Conservation (phyloP, 1,140 invertebrate genomes). For the Cydia pomonella region DNA sequence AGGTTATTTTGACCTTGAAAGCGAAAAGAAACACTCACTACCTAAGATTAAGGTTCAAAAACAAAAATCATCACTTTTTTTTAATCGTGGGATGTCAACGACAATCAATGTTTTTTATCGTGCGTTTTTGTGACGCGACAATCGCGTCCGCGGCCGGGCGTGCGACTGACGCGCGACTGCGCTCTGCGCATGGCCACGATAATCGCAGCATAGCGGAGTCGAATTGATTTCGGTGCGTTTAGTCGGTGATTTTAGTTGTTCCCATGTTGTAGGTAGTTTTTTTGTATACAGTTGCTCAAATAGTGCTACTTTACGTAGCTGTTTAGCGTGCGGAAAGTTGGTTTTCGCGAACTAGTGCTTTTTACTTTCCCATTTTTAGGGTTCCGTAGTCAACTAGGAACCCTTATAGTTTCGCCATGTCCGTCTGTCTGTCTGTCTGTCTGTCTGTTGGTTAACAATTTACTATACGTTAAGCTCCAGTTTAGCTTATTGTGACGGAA, state of each 20-base stretch:
- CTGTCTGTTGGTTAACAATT: no score
- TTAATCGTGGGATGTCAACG: not conserved
- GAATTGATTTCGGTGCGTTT: slow-evolving; percentile 7
- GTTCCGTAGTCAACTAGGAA: no score
- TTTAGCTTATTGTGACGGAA: no score
- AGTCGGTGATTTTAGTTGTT: not conserved
- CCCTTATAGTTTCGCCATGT: no score
- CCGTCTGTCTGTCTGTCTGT: no score
- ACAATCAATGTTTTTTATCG: not conserved
- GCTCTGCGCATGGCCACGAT: slow-evolving; percentile 25
- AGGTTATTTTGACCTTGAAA: not conserved
- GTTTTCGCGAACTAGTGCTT: no score
- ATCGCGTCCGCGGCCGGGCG: slow-evolving; percentile 19
- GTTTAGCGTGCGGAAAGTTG: no score
- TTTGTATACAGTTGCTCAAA: not conserved
- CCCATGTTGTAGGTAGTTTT: not conserved
- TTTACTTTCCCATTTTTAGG: no score
- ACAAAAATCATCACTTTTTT: not conserved
- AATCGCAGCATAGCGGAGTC: not conserved
- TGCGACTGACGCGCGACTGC: slow-evolving; percentile 29
- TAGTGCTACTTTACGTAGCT: no score
- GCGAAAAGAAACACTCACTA: not conserved
- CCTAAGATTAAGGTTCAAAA: not conserved
- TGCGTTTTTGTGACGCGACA: slow-evolving; percentile 29
- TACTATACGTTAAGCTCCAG: no score